phyloP scores from a whole-genome alignment of 2,797 vertebrate species.

The Gobio occitaniae region DNA sequence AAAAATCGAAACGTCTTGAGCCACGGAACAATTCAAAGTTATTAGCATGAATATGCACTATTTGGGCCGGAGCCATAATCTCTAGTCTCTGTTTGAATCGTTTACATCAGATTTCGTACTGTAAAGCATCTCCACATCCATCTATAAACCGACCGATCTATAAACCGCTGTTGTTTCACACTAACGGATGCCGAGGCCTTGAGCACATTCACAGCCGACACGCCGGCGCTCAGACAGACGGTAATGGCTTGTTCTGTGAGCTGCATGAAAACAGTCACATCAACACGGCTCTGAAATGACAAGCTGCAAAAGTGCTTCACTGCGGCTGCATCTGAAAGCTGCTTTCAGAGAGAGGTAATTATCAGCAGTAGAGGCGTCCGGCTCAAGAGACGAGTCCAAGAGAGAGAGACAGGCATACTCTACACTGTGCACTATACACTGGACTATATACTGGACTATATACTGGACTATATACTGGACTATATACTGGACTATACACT shows the following conservation, averaged over 20 bases:
- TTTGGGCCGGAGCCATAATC: background rate
- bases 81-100: background rate
- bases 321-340: slow-evolving; percentile 29
- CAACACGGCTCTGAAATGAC: background rate
- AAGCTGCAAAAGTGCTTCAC: background rate
- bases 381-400: slow-evolving; percentile 13
- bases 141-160: background rate
- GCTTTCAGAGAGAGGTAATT: slow-evolving; percentile 49
- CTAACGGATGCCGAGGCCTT: background rate
- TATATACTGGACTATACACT: too few species aligned
- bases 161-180: too few species aligned
- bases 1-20: too few species aligned
- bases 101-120: background rate
- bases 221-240: background rate
- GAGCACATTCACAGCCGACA: background rate
- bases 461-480: too few species aligned
- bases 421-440: background rate
- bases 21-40: too few species aligned
- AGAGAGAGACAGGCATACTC: too few species aligned
- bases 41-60: too few species aligned
- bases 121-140: background rate
- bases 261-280: background rate
- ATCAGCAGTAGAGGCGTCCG: slow-evolving; percentile 33
- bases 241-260: background rate
- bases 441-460: background rate